A percentile compares a stretch with the other conserved stretches of the same genome.
phyloP scores from a whole-genome alignment of 2,797 vertebrate genomes.

The Catostomus latipinnis region DNA sequence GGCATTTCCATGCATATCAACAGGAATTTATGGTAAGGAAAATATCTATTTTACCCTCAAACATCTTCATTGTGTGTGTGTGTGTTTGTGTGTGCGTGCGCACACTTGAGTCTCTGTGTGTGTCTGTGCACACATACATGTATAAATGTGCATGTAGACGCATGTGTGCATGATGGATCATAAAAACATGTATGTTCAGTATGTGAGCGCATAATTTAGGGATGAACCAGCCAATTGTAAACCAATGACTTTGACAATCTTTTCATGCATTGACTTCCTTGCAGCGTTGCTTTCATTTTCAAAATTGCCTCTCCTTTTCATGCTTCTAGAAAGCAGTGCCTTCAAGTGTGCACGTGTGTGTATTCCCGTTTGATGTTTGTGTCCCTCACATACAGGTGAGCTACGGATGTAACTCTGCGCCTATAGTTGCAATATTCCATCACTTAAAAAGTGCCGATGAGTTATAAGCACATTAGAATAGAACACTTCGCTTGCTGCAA shows the following conservation, averaged over 20 bases:
- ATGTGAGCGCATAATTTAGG: background rate
- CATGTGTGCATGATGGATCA: background rate
- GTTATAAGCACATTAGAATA: conserved; percentile 61
- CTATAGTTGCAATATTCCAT: background rate
- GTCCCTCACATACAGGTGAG: background rate
- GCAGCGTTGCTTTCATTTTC: background rate
- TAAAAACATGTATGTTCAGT: background rate
- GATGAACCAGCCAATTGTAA: background rate
- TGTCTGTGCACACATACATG: background rate
- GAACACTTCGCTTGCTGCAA: background rate
- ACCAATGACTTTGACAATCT: background rate
- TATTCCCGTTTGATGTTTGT: background rate
- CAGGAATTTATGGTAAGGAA: conserved; percentile 97
- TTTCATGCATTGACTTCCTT: background rate
- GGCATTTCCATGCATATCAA: conserved; percentile 99
- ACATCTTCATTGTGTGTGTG: background rate
- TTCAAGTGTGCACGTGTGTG: background rate
- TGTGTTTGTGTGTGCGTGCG: too few relatives aligned
- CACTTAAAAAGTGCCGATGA: background rate
- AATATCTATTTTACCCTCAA: background rate
- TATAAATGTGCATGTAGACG: background rate
- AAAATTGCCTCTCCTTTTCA: conserved; percentile 15
- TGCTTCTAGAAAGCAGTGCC: background rate
- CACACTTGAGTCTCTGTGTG: too few relatives aligned
- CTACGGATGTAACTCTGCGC: background rate